Percentiles rank a stretch among this genome's conserved stretches.
Evolutionary conservation across 2,888 invertebrate genomes (phyloP).

Genomic region (Ceraclea dissimilis): DNA sequence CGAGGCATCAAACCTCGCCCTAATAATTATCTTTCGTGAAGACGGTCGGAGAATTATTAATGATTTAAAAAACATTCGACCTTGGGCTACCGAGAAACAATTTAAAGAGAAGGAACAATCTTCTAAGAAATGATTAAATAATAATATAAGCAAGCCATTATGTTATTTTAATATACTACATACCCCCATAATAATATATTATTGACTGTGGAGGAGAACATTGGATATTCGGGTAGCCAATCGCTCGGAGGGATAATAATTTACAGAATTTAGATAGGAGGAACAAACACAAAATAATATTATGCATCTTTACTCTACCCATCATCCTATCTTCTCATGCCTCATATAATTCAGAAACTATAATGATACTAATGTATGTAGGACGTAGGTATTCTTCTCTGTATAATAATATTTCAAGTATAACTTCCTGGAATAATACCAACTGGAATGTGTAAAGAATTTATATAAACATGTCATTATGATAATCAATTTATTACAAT

Average conservation of each 20-base stretch:
- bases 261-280: background rate
- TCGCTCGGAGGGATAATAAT: background rate
- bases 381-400: too few relatives aligned
- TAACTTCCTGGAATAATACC: too few relatives aligned
- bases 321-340: too few relatives aligned
- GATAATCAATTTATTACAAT: too few relatives aligned
- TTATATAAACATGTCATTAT: too few relatives aligned
- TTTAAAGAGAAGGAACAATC: slow-evolving; percentile 4
- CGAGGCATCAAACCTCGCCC: background rate
- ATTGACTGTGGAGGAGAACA: background rate
- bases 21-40: background rate
- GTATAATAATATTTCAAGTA: too few relatives aligned
- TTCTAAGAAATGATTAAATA: slow-evolving; percentile 4
- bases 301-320: too few relatives aligned
- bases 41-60: background rate
- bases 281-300: background rate
- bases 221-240: slow-evolving; percentile 6
- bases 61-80: background rate
- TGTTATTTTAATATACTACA: too few relatives aligned
- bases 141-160: background rate
- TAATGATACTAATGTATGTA: too few relatives aligned
- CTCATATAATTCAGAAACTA: too few relatives aligned
- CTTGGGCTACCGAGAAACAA: slow-evolving; percentile 11
- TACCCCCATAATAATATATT: too few relatives aligned
- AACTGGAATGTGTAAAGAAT: too few relatives aligned